Base-by-base conservation (phyloP, 1,140 invertebrate genomes). In the Pachyrhynchus sulphureomaculatus region DNA sequence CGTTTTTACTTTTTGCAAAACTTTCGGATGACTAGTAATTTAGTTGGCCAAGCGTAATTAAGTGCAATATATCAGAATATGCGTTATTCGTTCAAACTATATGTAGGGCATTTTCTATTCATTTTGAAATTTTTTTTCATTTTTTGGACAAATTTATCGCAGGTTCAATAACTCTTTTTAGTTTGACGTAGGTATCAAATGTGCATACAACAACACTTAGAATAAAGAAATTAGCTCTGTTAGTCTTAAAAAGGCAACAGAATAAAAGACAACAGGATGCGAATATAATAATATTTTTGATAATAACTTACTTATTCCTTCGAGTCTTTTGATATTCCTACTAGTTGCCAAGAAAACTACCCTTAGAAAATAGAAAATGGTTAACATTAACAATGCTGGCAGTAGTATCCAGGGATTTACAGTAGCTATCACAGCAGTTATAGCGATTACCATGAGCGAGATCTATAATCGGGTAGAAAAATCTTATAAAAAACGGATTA, bases 261-360 rank as follows among this genome's bases (percentile, higher is more conserved):
- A 9, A 5, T 9, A 4, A 39, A 4, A 6, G 36, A 39, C 13
- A 39, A 8, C 13, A 15, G n/a, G n/a, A n/a, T 4, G 4, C 10
- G 10, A n/a, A 4, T 51, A 12, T 24, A 45, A 37, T 10, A 23
- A 13, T 34, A 12, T 21, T 0, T 61, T n/a, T n/a, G n/a, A n/a
- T n/a, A n/a, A n/a, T n/a, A n/a, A 76, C 82, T 85, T 79, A 93
- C 91, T 84, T 41, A 86, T 86, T 60, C 88, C 89, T 75, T 95
- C 92, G n/a, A n/a, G n/a, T n/a, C n/a, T n/a, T n/a, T n/a, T n/a
- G n/a, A n/a, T n/a, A n/a, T n/a, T n/a, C n/a, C 92, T 83, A 0
- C 91, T 90, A 0, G 90, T 90, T 13, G 82, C 79, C 20, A 95
- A 74, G 72, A 94, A 96, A 70, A 92, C 83, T 60, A 78, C 81